Percentiles rank a stretch among this genome's conserved stretches.
Conservation (phyloP, 2,888 invertebrate species). For the Drosophila suboccidentalis region DNA sequence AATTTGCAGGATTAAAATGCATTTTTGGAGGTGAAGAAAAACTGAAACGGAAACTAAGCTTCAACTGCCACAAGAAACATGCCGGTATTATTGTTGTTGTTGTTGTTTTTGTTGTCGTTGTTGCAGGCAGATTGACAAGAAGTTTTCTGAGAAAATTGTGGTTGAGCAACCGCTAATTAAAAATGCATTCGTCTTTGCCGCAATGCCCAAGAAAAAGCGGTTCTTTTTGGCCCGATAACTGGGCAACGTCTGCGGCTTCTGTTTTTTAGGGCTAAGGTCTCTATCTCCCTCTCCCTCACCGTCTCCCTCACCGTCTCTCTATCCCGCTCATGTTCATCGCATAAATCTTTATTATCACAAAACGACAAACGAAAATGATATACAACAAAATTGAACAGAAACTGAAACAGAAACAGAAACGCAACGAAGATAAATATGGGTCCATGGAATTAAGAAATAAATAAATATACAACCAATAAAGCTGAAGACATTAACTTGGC, state of each 20-base stretch:
- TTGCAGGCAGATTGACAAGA: slow-evolving; percentile 17
- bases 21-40: slow-evolving; percentile 16
- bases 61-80: not conserved
- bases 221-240: slow-evolving; percentile 37
- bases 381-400: slow-evolving; percentile 33
- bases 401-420: slow-evolving; percentile 25
- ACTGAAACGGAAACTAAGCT: slow-evolving; percentile 19
- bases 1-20: slow-evolving; percentile 39
- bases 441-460: slow-evolving; percentile 68
- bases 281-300: not conserved
- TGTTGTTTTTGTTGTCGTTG: not conserved
- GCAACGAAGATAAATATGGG: slow-evolving; percentile 64
- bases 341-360: slow-evolving; percentile 76
- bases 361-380: slow-evolving; percentile 72
- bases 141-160: slow-evolving; percentile 47
- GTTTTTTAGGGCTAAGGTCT: slow-evolving; percentile 21
- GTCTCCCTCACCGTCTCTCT: not conserved
- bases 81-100: not conserved
- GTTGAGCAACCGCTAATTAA: slow-evolving; percentile 67
- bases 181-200: slow-evolving; percentile 72
- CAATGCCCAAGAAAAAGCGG: slow-evolving; percentile 1
- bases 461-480: slow-evolving; percentile 64
- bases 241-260: slow-evolving; percentile 44
- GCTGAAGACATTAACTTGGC: slow-evolving; percentile 57
- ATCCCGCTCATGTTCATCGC: slow-evolving; percentile 8